A percentile compares a stretch with the other conserved stretches of the same genome.
Conservation (phyloP, 2,888 invertebrate genomes). For the Rhyacophila evoluta region DNA sequence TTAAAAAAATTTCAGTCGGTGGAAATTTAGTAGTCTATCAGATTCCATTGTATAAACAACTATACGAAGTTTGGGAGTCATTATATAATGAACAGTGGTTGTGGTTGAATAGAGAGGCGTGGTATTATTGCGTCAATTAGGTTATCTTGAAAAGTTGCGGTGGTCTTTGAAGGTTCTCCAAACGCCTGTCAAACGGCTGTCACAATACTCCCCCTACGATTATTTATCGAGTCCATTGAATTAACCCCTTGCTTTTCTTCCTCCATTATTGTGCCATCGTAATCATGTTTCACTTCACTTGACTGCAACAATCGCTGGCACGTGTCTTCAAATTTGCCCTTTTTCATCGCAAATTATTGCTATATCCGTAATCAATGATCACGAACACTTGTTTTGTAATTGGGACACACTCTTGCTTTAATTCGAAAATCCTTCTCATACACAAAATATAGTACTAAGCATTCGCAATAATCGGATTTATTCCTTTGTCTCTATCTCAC, state of each 20-base stretch:
- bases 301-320: neutral
- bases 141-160: conserved; percentile 44
- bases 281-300: conserved; percentile 18
- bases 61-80: conserved; percentile 32
- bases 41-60: too few relatives aligned
- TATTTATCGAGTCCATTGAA: conserved; percentile 7
- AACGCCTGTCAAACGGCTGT: conserved; percentile 23
- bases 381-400: neutral
- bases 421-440: too few relatives aligned
- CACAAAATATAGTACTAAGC: neutral
- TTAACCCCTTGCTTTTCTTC: neutral
- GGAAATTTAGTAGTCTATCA: too few relatives aligned
- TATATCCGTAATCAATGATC: neutral
- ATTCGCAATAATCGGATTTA: too few relatives aligned
- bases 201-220: neutral
- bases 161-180: conserved; percentile 7
- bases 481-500: too few relatives aligned
- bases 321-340: neutral
- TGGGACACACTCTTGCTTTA: neutral
- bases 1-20: too few relatives aligned
- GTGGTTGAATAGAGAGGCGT: conserved; percentile 35
- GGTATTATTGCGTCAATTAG: conserved; percentile 52
- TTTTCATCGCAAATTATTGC: neutral
- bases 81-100: neutral
- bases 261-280: neutral